Percentiles rank a stretch among this genome's conserved stretches.
phyloP scores from a whole-genome alignment of 2,888 invertebrate species.

The Pilophorus perplexus region DNA sequence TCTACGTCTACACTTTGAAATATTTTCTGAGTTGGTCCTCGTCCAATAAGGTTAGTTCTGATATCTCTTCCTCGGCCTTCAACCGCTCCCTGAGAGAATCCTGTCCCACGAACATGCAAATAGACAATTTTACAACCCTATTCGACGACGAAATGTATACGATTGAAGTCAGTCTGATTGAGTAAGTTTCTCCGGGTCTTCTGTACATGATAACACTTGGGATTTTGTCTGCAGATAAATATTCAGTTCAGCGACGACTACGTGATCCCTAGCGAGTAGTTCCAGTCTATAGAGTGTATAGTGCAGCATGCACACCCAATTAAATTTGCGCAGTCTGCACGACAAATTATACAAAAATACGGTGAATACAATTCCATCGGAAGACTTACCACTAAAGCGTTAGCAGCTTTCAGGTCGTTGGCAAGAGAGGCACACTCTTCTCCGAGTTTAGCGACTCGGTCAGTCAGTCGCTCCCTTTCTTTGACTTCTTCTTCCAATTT shows the following conservation, averaged over 20 bases:
- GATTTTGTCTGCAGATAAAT: too few relatives aligned
- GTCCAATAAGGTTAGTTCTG: conserved; percentile 35
- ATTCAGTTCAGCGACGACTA: too few relatives aligned
- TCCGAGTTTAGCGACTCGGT: conserved; percentile 56
- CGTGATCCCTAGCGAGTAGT: too few relatives aligned
- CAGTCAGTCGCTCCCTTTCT: conserved; percentile 52
- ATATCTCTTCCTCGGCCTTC: conserved; percentile 30
- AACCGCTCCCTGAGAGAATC: conserved; percentile 33
- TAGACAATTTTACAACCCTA: background rate
- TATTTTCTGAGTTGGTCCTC: conserved; percentile 32
- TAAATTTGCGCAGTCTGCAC: too few relatives aligned
- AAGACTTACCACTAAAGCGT: conserved; percentile 41
- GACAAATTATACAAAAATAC: too few relatives aligned
- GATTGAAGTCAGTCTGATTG: too few relatives aligned
- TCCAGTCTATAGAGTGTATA: too few relatives aligned
- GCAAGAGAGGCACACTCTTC: conserved; percentile 57
- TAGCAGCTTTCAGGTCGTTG: conserved; percentile 57
- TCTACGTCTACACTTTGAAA: conserved; percentile 12
- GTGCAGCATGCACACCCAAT: too few relatives aligned
- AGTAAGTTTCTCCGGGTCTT: too few relatives aligned
- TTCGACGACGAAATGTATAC: too few relatives aligned
- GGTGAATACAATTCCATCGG: too few relatives aligned
- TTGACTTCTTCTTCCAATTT: conserved; percentile 54
- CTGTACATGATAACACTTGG: too few relatives aligned
- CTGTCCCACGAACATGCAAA: conserved; percentile 37